Conservation (phyloP, 2,888 invertebrate genomes). For the Leucophenga montana region DNA sequence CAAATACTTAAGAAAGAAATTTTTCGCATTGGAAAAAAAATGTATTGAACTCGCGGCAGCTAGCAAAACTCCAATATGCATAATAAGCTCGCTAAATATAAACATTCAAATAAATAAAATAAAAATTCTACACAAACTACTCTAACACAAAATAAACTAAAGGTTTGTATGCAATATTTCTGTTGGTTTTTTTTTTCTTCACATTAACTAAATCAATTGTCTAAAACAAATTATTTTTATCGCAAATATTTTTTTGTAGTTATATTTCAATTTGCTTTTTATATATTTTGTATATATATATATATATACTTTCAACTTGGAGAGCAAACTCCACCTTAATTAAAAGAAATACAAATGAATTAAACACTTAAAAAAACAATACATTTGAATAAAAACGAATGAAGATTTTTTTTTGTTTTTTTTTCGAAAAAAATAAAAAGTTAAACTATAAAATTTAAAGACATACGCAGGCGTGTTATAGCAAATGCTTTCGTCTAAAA, state of each 20-base stretch:
- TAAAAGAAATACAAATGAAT: slow-evolving; percentile 38
- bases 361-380: slow-evolving; percentile 31
- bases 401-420: slow-evolving; percentile 58
- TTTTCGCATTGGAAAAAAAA: too few species aligned
- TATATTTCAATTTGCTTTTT: slow-evolving; percentile 50
- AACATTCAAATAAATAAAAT: too few species aligned
- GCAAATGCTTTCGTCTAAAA: too few species aligned
- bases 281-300: slow-evolving; percentile 13
- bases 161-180: slow-evolving; percentile 42
- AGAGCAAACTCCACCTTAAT: slow-evolving; percentile 74
- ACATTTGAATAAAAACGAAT: slow-evolving; percentile 56
- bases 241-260: slow-evolving; percentile 59
- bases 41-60: too few species aligned
- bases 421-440: slow-evolving; percentile 43
- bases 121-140: too few species aligned
- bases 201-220: neutral
- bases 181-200: too few species aligned
- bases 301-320: slow-evolving; percentile 55
- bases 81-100: too few species aligned
- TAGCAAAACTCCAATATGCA: too few species aligned
- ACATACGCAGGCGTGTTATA: too few species aligned
- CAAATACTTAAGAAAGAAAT: too few species aligned
- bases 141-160: neutral
- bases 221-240: slow-evolving; percentile 43
- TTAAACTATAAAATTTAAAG: slow-evolving; percentile 34